Conservation (phyloP, 2,888 invertebrate species). For the Nomada ferruginata region DNA sequence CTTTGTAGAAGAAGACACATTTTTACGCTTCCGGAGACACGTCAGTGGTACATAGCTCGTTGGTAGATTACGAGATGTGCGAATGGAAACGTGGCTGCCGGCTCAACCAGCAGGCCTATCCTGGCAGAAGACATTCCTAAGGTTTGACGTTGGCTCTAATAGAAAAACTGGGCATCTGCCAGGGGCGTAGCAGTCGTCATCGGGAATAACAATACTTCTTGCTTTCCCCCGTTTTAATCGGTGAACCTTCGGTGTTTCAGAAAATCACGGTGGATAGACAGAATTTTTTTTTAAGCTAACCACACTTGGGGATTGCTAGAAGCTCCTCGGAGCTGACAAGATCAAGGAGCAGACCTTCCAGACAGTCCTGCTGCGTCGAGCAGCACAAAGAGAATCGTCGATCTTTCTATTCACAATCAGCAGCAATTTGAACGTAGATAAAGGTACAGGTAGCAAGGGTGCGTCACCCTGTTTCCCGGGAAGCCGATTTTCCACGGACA, state of each 20-base stretch:
- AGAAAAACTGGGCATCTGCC: conserved; percentile 70
- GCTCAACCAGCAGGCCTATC: conserved; percentile 44
- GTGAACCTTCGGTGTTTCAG: conserved; percentile 7
- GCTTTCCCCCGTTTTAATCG: conserved; percentile 28
- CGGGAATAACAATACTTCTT: conserved; percentile 58
- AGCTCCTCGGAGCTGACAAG: background rate
- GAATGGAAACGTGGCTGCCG: conserved; percentile 52
- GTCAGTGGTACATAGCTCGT: conserved; percentile 28
- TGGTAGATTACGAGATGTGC: conserved; percentile 35
- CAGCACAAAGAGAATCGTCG: conserved; percentile 8
- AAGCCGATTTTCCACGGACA: conserved; percentile 24
- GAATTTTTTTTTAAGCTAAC: no score
- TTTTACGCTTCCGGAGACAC: conserved; percentile 25
- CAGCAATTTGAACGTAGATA: background rate
- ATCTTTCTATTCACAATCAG: conserved; percentile 1
- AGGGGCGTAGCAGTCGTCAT: conserved; percentile 50
- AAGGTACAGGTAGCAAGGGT: background rate
- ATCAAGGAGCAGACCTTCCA: background rate
- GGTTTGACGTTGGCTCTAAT: conserved; percentile 65
- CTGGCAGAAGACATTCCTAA: conserved; percentile 59
- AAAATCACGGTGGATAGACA: background rate
- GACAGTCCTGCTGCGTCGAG: background rate
- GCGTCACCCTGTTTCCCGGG: conserved; percentile 5
- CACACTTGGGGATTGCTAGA: no score
- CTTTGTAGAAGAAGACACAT: conserved; percentile 16